Evolutionary conservation across 30 jellyfish, hydroid and myxozoan genomes (phyloP).

Genomic region (Cassiopea andromeda): DNA sequence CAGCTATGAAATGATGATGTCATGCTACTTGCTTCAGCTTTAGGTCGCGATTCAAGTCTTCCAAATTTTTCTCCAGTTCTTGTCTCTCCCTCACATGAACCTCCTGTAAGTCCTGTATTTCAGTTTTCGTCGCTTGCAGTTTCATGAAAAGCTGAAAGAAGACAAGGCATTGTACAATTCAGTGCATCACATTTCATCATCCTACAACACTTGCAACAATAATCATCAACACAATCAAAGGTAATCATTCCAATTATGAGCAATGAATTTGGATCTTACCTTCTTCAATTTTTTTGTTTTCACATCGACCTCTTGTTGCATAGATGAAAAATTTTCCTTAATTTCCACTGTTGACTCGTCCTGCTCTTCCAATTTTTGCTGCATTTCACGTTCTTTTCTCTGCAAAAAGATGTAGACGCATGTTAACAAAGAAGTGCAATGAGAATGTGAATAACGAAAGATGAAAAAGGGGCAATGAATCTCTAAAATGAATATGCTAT

Average conservation of each 20-base stretch:
- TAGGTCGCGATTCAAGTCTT: constrained; percentile 85
- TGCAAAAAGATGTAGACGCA: constrained; percentile 3
- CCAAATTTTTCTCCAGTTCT: constrained; percentile 81
- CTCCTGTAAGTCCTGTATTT: constrained; percentile 86
- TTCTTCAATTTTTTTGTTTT: constrained; percentile 92
- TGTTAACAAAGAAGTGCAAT: neutral
- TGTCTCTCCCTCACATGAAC: constrained; percentile 91
- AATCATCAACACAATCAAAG: too few species aligned
- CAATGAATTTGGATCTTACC: constrained; percentile 16
- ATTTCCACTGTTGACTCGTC: constrained; percentile 93
- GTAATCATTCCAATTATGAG: too few species aligned
- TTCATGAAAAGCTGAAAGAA: constrained; percentile 80
- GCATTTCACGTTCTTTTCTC: constrained; percentile 96
- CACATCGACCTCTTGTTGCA: constrained; percentile 98
- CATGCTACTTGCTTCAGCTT: constrained; percentile 67
- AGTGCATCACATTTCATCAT: neutral
- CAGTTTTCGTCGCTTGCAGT: constrained; percentile 93
- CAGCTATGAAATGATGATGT: too few species aligned
- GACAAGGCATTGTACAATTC: too few species aligned
- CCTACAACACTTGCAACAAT: too few species aligned
- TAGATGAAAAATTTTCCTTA: constrained; percentile 79
- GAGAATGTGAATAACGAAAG: neutral
- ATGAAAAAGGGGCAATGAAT: neutral
- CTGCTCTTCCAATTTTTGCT: constrained; percentile 86
- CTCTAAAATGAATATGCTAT: neutral